Evolutionary conservation across 2,113 vertebrate genomes (phyloP).

Genomic region (Pelodiscus sinensis): DNA sequence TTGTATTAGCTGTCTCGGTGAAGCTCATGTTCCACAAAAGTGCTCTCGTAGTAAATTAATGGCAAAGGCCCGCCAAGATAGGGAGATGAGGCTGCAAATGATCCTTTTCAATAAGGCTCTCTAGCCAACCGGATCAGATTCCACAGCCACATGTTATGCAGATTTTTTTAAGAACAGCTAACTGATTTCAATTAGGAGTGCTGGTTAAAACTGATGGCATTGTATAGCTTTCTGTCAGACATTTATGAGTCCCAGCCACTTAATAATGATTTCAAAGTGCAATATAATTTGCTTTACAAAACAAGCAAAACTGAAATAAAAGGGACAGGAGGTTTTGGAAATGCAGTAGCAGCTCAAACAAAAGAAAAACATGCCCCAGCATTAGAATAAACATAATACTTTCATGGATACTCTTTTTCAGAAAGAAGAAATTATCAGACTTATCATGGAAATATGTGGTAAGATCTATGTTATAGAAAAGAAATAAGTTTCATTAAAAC

Average conservation of each 20-base stretch:
- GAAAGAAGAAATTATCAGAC: slow-evolving; percentile 88
- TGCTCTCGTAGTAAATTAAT: no score
- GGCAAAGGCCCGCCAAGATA: no score
- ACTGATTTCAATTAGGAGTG: background rate
- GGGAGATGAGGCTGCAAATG: no score
- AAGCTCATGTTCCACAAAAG: no score
- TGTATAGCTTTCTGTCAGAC: background rate
- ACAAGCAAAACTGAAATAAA: background rate
- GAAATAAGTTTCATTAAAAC: background rate
- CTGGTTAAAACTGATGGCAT: background rate
- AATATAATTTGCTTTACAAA: background rate
- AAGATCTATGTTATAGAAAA: slow-evolving; percentile 59
- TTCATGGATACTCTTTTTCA: slow-evolving; percentile 60
- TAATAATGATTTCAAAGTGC: background rate
- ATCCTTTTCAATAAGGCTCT: no score
- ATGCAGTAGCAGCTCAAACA: background rate
- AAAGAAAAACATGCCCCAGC: background rate
- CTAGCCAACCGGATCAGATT: no score
- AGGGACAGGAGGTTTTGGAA: background rate
- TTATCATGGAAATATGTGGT: slow-evolving; percentile 90
- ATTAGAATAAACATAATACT: background rate
- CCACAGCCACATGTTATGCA: background rate
- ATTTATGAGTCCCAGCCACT: background rate
- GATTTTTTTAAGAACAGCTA: background rate
- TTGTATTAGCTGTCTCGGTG: no score